phyloP scores from a whole-genome alignment of 1,140 invertebrate species.

The Drosophila sproati region DNA sequence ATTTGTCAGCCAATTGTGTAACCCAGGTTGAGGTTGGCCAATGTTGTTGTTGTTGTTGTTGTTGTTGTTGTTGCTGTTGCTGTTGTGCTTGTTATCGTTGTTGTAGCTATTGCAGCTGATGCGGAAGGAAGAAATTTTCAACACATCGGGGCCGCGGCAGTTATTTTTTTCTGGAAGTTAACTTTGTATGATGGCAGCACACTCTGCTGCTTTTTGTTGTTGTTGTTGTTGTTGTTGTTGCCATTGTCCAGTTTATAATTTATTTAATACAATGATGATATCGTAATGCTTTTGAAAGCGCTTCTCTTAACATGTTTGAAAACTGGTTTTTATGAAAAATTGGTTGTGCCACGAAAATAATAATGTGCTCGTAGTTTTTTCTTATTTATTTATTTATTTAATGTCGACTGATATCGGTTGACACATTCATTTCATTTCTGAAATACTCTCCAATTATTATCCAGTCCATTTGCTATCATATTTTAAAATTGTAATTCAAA shows the following conservation, averaged over 20 bases:
- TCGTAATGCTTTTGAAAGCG: constrained; percentile 23
- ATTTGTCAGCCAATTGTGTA: constrained; percentile 78
- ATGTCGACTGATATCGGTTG: no score
- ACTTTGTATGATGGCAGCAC: constrained; percentile 34
- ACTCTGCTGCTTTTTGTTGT: constrained; percentile 13
- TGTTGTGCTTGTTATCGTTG: background rate
- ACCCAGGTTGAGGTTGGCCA: constrained; percentile 37
- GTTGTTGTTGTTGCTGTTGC: constrained; percentile 26
- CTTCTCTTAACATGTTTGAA: constrained; percentile 57
- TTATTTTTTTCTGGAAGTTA: constrained; percentile 62
- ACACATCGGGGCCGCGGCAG: constrained; percentile 56
- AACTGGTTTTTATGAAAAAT: constrained; percentile 42
- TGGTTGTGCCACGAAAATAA: background rate
- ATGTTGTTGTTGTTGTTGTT: background rate
- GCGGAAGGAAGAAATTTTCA: constrained; percentile 79
- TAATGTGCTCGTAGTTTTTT: background rate
- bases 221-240: constrained; percentile 24
- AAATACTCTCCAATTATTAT: no score
- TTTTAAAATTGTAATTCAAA: no score
- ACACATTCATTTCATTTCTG: no score
- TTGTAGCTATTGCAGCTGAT: constrained; percentile 43
- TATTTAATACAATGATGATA: constrained; percentile 58
- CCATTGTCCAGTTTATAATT: constrained; percentile 59
- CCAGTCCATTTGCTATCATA: no score
- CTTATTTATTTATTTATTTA: no score